Evolutionary conservation across 2,888 invertebrate species (phyloP).

Genomic region (Drosophila bunnanda): DNA sequence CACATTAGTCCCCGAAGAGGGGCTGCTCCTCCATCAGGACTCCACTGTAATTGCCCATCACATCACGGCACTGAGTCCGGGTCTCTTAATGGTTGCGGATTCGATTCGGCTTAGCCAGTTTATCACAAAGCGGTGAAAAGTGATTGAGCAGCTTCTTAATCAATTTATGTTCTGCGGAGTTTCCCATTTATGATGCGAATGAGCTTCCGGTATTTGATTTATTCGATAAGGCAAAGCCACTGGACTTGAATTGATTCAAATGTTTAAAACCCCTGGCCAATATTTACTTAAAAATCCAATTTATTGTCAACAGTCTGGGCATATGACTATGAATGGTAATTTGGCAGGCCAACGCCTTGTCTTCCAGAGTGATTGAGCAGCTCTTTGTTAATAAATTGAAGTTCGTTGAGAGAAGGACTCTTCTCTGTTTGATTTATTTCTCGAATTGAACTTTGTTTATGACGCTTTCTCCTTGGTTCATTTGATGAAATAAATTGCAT

Average conservation of each 20-base stretch:
- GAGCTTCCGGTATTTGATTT: conserved; percentile 27
- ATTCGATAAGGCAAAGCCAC: conserved; percentile 11
- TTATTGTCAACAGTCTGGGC: neutral
- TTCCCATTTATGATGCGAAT: conserved; percentile 22
- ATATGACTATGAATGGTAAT: neutral
- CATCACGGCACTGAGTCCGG: conserved; percentile 4
- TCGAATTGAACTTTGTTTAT: neutral
- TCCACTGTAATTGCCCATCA: conserved; percentile 37
- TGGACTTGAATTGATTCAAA: conserved; percentile 1
- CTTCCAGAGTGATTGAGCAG: neutral
- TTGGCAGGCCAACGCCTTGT: conserved; percentile 4
- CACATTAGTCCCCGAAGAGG: conserved; percentile 26
- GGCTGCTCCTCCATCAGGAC: neutral
- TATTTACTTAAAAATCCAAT: conserved; percentile 9
- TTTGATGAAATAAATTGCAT: conserved; percentile 1
- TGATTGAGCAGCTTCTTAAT: conserved; percentile 42
- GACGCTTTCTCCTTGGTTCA: neutral
- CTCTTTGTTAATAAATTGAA: neutral
- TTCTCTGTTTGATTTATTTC: conserved; percentile 4
- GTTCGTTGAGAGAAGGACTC: neutral
- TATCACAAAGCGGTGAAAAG: conserved; percentile 43
- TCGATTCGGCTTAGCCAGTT: conserved; percentile 30
- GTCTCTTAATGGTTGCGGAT: conserved; percentile 12
- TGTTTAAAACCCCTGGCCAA: neutral
- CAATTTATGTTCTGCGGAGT: conserved; percentile 26